Base-by-base conservation (phyloP, 2,113 vertebrate genomes). In the Chloropsis cyanopogon region DNA sequence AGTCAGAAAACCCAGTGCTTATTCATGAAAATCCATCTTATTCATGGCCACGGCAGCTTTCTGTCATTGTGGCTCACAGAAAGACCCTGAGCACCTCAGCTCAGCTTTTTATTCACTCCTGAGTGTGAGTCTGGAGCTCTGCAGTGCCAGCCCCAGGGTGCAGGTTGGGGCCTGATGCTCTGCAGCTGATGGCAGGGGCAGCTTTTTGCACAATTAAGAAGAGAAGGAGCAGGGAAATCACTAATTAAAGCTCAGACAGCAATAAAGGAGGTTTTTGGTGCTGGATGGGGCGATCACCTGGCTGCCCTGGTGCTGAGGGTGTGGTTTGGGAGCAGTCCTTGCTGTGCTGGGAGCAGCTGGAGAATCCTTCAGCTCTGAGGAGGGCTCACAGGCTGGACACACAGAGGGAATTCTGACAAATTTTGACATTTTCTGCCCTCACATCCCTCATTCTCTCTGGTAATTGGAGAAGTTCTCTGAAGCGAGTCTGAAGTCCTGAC, bases 341-440 rank as follows among this genome's bases (percentile, higher is more conserved):
- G 63, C 41, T 49, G 26, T 33, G n/a, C n/a, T 18, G 26, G 41
- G 21, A 37, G 37, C 37, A 37, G 42, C 0, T 24, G 57, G 12
- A 14, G 42, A 12, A 33, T 3, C 52, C 11, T 35, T 64, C 14
- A 3, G 57, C 59, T 19, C 69, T 29, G 41, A 28, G 72, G 35
- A 13, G 5, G 56, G 7, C 47, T 82, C 57, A 4, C 28, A 42
- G 4, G 21, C 57, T 3, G 2, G 23, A 10, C 37, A 42, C n/a
- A 8, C 14, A 2, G 3, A 5, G 13, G 4, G 4, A 6, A 29
- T 44, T 73, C 1, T 39, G 10, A 6, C 23, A 44, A 60, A 6
- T n/a, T 60, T 28, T 26, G 35, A 37, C 37, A 37, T 37, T 37
- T 79, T 35, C 35, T 68, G 11, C 39, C 44, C 71, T 72, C 19